These are phyloP conservation scores for Sciaenops ocellatus DNA, from an alignment of 2,797 vertebrate species.

Conservation along the genomic window DNA sequence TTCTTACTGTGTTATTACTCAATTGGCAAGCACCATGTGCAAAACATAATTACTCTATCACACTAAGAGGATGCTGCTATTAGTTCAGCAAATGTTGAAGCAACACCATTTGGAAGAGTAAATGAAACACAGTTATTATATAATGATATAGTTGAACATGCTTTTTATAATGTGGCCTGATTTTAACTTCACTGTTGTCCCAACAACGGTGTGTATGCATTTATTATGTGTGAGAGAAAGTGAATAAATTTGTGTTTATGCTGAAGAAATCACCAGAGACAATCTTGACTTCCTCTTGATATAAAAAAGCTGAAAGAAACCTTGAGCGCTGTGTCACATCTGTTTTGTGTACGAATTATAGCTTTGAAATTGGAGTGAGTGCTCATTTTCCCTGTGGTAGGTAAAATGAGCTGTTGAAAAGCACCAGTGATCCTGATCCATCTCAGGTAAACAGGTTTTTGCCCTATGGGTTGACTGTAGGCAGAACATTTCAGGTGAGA, in stretches of 20 bases:
- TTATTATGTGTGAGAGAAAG: constrained; percentile 67
- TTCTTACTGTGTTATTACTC: constrained; percentile 64
- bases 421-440: constrained; percentile 50
- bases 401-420: constrained; percentile 79
- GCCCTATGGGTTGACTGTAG: constrained; percentile 28
- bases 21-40: constrained; percentile 45
- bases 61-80: constrained; percentile 43
- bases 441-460: constrained; percentile 49
- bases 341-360: constrained; percentile 86
- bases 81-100: constrained; percentile 41
- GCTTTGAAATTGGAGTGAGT: constrained; percentile 72
- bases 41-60: constrained; percentile 56
- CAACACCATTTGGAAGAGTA: constrained; percentile 33
- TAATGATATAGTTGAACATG: constrained; percentile 35
- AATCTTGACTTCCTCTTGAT: constrained; percentile 57
- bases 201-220: constrained; percentile 64
- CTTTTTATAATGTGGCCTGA: constrained; percentile 20
- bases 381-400: constrained; percentile 83
- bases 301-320: constrained; percentile 64
- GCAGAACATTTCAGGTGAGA: constrained; percentile 36
- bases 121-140: constrained; percentile 43
- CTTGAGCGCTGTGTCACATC: constrained; percentile 80
- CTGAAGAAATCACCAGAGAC: constrained; percentile 65
- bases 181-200: constrained; percentile 51
- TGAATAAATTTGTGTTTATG: constrained; percentile 74